phyloP scores from a whole-genome alignment of 1,140 invertebrate genomes.

The Aphidius ervi region DNA sequence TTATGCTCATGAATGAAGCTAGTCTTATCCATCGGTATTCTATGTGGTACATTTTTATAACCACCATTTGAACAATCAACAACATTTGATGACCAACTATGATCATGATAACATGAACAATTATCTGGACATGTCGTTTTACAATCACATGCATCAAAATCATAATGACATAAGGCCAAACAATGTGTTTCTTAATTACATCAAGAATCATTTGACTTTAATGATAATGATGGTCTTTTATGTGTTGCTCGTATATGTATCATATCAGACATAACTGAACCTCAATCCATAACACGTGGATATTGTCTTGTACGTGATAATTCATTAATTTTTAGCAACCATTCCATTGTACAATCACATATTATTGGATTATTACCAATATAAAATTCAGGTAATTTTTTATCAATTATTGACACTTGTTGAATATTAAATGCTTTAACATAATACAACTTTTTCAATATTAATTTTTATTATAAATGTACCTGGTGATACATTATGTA shows the following conservation, averaged over 20 bases:
- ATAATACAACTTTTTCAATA: conserved; percentile 69
- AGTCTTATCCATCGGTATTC: conserved; percentile 90
- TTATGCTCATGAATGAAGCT: conserved; percentile 82
- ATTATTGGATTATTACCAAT: conserved; percentile 76
- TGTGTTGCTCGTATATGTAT: conserved; percentile 76
- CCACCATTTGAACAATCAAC: conserved; percentile 82
- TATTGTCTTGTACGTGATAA: conserved; percentile 71
- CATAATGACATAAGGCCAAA: conserved; percentile 88
- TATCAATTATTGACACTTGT: conserved; percentile 58
- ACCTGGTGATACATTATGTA: conserved; percentile 64
- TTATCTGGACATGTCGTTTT: conserved; percentile 94
- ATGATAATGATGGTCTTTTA: conserved; percentile 77
- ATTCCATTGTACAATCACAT: conserved; percentile 83
- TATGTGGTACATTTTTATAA: conserved; percentile 75
- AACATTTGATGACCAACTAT: conserved; percentile 88
- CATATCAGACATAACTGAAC: conserved; percentile 85
- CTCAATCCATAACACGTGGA: conserved; percentile 84
- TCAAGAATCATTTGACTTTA: conserved; percentile 81
- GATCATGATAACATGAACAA: conserved; percentile 93
- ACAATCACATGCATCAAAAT: conserved; percentile 92
- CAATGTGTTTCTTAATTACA: conserved; percentile 91
- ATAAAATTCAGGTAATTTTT: conserved; percentile 70
- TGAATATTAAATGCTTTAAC: conserved; percentile 64
- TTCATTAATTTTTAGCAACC: conserved; percentile 73
- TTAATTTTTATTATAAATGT: conserved; percentile 68